These are phyloP conservation scores for Drosophila buzzatii DNA, from an alignment of 2,888 invertebrate species.

Conservation along the genomic window DNA sequence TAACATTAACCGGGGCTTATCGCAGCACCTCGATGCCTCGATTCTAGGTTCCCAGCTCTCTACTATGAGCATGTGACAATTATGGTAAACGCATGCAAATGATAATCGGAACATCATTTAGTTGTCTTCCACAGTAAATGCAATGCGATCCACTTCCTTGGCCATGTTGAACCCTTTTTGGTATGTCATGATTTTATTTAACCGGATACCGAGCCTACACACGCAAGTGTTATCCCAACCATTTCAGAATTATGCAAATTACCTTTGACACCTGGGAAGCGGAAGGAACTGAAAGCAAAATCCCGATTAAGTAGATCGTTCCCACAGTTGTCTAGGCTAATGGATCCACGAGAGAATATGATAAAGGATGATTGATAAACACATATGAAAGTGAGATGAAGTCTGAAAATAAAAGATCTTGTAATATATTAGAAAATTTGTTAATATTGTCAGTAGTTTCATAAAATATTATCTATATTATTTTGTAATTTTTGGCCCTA, in stretches of 20 bases:
- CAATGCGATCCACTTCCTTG: slow-evolving; percentile 58
- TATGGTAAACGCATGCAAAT: slow-evolving; percentile 67
- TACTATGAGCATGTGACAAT: slow-evolving; percentile 65
- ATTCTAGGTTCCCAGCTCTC: slow-evolving; percentile 45
- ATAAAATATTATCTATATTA: too few species aligned
- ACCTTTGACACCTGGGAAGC: slow-evolving; percentile 62
- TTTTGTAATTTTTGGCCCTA: slow-evolving; percentile 1
- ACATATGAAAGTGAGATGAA: background rate
- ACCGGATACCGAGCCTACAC: slow-evolving; percentile 44
- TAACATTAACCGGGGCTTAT: slow-evolving; percentile 61
- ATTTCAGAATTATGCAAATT: slow-evolving; percentile 64
- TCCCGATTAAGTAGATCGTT: slow-evolving; percentile 31
- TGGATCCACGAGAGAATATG: background rate
- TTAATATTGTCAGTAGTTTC: background rate
- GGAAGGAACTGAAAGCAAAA: slow-evolving; percentile 49
- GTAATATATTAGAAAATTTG: background rate
- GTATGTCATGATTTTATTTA: slow-evolving; percentile 46
- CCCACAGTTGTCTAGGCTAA: slow-evolving; percentile 46
- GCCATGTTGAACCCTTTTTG: slow-evolving; percentile 38
- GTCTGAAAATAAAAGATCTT: background rate
- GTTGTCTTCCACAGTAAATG: slow-evolving; percentile 20
- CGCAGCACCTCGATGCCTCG: slow-evolving; percentile 1
- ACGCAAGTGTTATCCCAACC: slow-evolving; percentile 59
- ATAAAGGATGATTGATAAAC: too few species aligned
- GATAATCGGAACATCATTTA: slow-evolving; percentile 29